Conservation (phyloP, 2,888 invertebrate species). For the Gymnoscelis rufifasciata region DNA sequence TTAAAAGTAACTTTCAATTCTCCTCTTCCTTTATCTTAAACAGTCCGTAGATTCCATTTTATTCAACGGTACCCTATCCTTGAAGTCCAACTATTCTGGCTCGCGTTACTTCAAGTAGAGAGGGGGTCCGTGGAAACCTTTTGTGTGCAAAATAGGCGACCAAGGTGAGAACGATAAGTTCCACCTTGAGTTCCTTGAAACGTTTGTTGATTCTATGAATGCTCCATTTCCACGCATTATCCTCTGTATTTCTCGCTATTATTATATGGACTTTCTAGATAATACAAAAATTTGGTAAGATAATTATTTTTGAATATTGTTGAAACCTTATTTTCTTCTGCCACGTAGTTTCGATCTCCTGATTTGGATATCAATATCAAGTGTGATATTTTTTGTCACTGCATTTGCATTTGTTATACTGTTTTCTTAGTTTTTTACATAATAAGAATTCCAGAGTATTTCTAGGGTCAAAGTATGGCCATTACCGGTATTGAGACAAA, state of each 20-base stretch:
- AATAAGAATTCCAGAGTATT: too few species aligned
- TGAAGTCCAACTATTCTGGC: slow-evolving; percentile 66
- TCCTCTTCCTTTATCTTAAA: slow-evolving; percentile 49
- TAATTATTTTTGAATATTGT: too few species aligned
- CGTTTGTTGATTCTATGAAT: slow-evolving; percentile 75
- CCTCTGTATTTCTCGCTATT: slow-evolving; percentile 35
- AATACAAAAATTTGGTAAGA: too few species aligned
- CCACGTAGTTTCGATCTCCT: too few species aligned
- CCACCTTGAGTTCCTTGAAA: slow-evolving; percentile 76
- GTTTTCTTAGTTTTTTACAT: too few species aligned
- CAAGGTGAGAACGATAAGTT: slow-evolving; percentile 74
- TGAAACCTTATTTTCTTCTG: too few species aligned
- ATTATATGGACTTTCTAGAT: too few species aligned
- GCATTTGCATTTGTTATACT: too few species aligned
- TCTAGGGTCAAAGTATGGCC: too few species aligned
- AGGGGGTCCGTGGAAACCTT: slow-evolving; percentile 65
- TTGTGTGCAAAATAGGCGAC: slow-evolving; percentile 71
- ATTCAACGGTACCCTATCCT: slow-evolving; percentile 52
- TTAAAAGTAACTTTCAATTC: slow-evolving; percentile 68
- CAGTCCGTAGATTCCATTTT: slow-evolving; percentile 55
- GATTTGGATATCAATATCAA: too few species aligned
- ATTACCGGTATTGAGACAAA: too few species aligned
- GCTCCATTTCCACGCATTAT: slow-evolving; percentile 75
- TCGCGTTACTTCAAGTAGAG: slow-evolving; percentile 72
- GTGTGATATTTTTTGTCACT: too few species aligned